A percentile compares a stretch with the other conserved stretches of the same genome.
Evolutionary conservation across 2,888 invertebrate genomes (phyloP).

Genomic region (Dromius quadrimaculatus): DNA sequence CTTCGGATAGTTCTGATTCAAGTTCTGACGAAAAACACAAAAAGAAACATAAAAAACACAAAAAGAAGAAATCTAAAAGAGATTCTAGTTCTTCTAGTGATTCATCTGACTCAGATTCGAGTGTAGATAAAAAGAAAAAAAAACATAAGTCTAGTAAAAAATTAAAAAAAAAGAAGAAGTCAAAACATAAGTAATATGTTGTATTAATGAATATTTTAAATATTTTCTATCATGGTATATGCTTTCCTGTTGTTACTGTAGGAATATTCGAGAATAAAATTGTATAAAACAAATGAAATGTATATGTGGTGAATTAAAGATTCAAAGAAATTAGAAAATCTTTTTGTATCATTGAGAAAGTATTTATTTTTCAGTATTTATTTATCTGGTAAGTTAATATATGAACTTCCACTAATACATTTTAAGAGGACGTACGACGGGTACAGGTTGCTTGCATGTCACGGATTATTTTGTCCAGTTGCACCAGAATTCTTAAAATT

Average conservation of each 20-base stretch:
- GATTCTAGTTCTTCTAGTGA: constrained; percentile 75
- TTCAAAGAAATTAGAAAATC: too few species aligned
- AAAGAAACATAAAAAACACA: constrained; percentile 64
- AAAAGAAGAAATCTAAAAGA: constrained; percentile 73
- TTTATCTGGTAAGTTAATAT: too few species aligned
- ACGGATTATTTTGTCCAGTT: too few species aligned
- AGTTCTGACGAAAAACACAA: constrained; percentile 64
- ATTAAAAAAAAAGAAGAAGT: constrained; percentile 81
- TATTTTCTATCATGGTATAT: constrained; percentile 31
- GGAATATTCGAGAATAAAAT: constrained; percentile 16
- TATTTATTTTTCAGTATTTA: too few species aligned
- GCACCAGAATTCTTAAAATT: too few species aligned
- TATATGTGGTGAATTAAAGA: constrained; percentile 42
- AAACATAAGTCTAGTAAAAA: constrained; percentile 79
- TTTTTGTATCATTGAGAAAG: too few species aligned
- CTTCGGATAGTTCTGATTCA: constrained; percentile 63
- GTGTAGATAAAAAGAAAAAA: constrained; percentile 76
- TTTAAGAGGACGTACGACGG: too few species aligned
- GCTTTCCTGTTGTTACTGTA: constrained; percentile 11
- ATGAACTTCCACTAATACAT: too few species aligned
- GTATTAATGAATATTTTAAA: constrained; percentile 17
- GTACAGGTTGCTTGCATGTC: too few species aligned
- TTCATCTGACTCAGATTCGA: constrained; percentile 73
- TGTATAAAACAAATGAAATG: constrained; percentile 36
- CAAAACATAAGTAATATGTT: constrained; percentile 69